A percentile compares a stretch with the other conserved stretches of the same genome.
These are phyloP conservation scores for Reticulitermes lucifugus DNA, from an alignment of 2,888 invertebrate species.

Conservation along the genomic window DNA sequence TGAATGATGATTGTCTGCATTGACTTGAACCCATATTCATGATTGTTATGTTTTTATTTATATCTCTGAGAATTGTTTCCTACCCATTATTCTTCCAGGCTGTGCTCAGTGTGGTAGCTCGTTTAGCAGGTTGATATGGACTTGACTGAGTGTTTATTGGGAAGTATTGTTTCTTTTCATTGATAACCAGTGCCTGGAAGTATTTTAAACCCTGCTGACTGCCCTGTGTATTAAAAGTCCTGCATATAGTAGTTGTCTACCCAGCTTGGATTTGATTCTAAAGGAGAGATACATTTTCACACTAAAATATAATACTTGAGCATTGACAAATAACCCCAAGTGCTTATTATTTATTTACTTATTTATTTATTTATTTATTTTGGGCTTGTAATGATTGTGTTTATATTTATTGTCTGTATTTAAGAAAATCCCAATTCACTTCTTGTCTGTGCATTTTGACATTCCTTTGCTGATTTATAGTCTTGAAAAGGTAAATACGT, in stretches of 20 bases:
- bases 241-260: slow-evolving; percentile 41
- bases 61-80: slow-evolving; percentile 35
- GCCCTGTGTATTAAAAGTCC: slow-evolving; percentile 34
- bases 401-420: slow-evolving; percentile 37
- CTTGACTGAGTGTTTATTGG: slow-evolving; percentile 38
- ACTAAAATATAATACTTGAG: slow-evolving; percentile 48
- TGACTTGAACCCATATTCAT: slow-evolving; percentile 24
- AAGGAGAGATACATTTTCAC: slow-evolving; percentile 43
- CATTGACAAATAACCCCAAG: slow-evolving; percentile 47
- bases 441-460: slow-evolving; percentile 56
- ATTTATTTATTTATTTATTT: slow-evolving; percentile 37
- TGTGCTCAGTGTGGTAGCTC: slow-evolving; percentile 49
- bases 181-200: slow-evolving; percentile 43
- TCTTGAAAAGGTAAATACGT: slow-evolving; percentile 24
- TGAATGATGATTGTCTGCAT: slow-evolving; percentile 48
- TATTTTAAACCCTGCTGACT: slow-evolving; percentile 38
- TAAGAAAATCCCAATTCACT: slow-evolving; percentile 41
- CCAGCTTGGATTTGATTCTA: slow-evolving; percentile 43
- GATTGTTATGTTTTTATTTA: slow-evolving; percentile 40
- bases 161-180: slow-evolving; percentile 13
- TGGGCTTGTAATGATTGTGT: slow-evolving; percentile 51
- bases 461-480: slow-evolving; percentile 58
- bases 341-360: background rate
- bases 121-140: slow-evolving; percentile 38
- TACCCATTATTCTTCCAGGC: slow-evolving; percentile 36